phyloP scores from a whole-genome alignment of 2,797 vertebrate genomes.

The Anguilla obscura region DNA sequence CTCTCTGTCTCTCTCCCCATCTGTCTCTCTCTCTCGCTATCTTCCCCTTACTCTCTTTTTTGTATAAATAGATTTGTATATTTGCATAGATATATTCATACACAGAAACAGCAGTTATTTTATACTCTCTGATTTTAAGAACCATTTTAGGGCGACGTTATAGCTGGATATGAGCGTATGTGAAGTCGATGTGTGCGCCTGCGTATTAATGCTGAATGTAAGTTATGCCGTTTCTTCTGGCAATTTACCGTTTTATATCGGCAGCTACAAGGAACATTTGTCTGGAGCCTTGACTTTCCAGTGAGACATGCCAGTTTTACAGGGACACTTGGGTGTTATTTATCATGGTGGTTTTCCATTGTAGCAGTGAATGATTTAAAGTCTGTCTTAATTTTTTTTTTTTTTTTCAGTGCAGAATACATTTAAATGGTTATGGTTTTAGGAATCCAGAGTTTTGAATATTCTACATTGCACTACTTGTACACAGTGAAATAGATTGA shows the following conservation, averaged over 20 bases:
- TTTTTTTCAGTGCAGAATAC: background rate
- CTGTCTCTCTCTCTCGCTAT: background rate
- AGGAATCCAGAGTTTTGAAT: background rate
- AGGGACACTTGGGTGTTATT: background rate
- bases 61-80: background rate
- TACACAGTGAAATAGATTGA: background rate
- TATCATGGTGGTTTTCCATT: background rate
- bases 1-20: background rate
- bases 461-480: background rate
- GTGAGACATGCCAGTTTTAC: background rate
- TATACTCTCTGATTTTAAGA: slow-evolving; percentile 20
- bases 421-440: background rate
- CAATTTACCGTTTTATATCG: background rate
- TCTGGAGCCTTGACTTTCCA: background rate
- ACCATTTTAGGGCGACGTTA: background rate
- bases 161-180: background rate
- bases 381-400: background rate
- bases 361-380: background rate
- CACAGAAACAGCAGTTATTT: slow-evolving; percentile 17
- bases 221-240: background rate
- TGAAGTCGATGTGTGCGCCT: background rate
- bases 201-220: slow-evolving; percentile 14
- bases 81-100: slow-evolving; percentile 7
- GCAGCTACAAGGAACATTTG: slow-evolving; percentile 6
- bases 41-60: background rate